A percentile compares a stretch with the other conserved stretches of the same genome.
These are phyloP conservation scores for Dolichoris vasculosae DNA, from an alignment of 1,140 invertebrate genomes.

Conservation along the genomic window DNA sequence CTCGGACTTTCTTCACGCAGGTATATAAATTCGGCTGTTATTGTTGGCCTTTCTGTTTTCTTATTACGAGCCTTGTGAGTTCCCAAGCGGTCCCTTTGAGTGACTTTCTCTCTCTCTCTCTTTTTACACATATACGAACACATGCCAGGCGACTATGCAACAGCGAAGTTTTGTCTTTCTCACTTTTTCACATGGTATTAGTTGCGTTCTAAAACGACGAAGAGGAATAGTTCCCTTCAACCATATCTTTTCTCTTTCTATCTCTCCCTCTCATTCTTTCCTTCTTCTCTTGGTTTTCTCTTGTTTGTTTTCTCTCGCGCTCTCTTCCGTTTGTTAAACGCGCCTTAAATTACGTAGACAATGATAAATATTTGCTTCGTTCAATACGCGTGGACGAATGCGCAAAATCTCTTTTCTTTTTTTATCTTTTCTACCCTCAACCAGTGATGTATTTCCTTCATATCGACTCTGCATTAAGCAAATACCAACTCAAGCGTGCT, in stretches of 20 bases:
- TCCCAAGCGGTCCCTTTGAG: slow-evolving; percentile 67
- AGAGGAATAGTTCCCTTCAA: slow-evolving; percentile 6
- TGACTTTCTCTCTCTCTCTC: slow-evolving; percentile 62
- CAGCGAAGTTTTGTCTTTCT: slow-evolving; percentile 18
- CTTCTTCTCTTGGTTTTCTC: slow-evolving; percentile 50
- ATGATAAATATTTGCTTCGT: slow-evolving; percentile 74
- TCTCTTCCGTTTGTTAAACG: slow-evolving; percentile 72
- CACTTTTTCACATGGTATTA: slow-evolving; percentile 39
- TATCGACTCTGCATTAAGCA: too few species aligned
- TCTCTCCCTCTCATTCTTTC: neutral
- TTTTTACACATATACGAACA: slow-evolving; percentile 42
- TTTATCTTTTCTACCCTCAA: neutral
- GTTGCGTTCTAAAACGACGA: neutral
- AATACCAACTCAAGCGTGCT: too few species aligned
- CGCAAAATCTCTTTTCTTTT: neutral
- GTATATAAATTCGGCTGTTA: slow-evolving; percentile 75
- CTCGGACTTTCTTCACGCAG: slow-evolving; percentile 67
- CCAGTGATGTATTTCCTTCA: neutral
- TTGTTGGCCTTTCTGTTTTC: slow-evolving; percentile 73
- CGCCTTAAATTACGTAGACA: slow-evolving; percentile 73
- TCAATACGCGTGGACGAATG: slow-evolving; percentile 62
- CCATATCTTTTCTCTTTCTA: neutral
- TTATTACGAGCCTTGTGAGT: slow-evolving; percentile 63
- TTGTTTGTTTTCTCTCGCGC: slow-evolving; percentile 72
- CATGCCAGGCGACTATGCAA: neutral